phyloP scores from a whole-genome alignment of 2,113 vertebrate genomes.

The Sinocyclocheilus rhinocerous region DNA sequence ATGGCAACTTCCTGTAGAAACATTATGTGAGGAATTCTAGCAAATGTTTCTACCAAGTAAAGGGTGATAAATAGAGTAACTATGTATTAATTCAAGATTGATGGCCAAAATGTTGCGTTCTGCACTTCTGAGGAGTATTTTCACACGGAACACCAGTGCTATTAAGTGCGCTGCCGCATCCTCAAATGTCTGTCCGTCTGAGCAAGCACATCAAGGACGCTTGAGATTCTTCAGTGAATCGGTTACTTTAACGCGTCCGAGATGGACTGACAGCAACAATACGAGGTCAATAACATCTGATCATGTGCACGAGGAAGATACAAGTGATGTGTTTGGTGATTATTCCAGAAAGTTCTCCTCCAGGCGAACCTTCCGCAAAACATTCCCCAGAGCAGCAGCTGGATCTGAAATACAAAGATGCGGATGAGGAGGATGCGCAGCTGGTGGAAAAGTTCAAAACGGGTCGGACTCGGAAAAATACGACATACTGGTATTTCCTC shows the following conservation, averaged over 20 bases:
- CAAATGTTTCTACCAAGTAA: not conserved
- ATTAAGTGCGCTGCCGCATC: not conserved
- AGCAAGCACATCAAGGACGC: not conserved
- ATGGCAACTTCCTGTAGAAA: not conserved
- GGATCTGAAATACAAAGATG: constrained; percentile 64
- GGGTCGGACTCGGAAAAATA: constrained; percentile 75
- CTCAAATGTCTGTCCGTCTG: not conserved
- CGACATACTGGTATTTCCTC: constrained; percentile 90
- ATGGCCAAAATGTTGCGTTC: constrained; percentile 1
- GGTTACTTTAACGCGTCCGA: not conserved
- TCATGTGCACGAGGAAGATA: not conserved
- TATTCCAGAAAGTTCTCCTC: constrained; percentile 69
- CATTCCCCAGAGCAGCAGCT: constrained; percentile 65
- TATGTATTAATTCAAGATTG: not conserved
- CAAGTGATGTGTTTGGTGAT: constrained; percentile 73
- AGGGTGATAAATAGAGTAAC: not conserved
- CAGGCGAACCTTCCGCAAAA: constrained; percentile 79
- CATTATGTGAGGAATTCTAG: not conserved
- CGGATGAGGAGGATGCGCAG: constrained; percentile 59
- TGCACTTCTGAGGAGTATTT: not conserved
- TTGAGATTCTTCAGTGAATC: not conserved
- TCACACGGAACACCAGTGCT: not conserved
- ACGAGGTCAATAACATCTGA: not conserved
- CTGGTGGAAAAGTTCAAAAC: constrained; percentile 47
- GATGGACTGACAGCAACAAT: not conserved